A percentile compares a stretch with the other conserved stretches of the same genome.
Conservation (phyloP, 2,797 vertebrate genomes). For the Poecilia velifera region DNA sequence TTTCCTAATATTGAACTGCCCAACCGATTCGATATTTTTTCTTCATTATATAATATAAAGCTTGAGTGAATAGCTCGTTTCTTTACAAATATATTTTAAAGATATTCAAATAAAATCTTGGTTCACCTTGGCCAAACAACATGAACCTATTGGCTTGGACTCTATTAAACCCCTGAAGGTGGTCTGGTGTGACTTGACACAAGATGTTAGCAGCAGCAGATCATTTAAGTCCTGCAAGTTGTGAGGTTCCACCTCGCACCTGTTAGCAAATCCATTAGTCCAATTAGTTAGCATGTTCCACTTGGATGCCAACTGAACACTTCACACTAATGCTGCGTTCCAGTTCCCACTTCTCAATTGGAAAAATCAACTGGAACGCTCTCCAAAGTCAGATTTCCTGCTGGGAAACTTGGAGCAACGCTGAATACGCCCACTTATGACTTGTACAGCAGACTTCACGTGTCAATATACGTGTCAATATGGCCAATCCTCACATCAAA, state of each 20-base stretch:
- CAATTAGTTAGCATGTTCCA: background rate
- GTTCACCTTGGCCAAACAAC: background rate
- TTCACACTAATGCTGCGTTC: background rate
- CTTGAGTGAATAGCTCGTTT: background rate
- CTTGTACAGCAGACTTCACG: no score
- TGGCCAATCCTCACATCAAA: no score
- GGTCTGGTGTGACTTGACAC: background rate
- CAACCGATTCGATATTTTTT: background rate
- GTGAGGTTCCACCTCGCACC: background rate
- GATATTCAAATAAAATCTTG: background rate
- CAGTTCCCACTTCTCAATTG: no score
- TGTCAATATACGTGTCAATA: no score
- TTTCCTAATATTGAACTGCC: background rate
- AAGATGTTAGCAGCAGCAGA: background rate
- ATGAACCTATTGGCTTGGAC: background rate
- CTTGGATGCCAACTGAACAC: background rate
- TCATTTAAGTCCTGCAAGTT: background rate
- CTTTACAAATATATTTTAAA: background rate
- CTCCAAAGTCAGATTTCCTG: no score
- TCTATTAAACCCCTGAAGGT: background rate
- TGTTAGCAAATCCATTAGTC: no score
- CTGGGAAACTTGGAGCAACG: no score
- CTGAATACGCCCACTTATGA: no score
- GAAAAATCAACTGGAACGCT: no score
- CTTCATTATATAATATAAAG: background rate